phyloP scores from a whole-genome alignment of 2,888 invertebrate species.

The Platerodrilus igneus region DNA sequence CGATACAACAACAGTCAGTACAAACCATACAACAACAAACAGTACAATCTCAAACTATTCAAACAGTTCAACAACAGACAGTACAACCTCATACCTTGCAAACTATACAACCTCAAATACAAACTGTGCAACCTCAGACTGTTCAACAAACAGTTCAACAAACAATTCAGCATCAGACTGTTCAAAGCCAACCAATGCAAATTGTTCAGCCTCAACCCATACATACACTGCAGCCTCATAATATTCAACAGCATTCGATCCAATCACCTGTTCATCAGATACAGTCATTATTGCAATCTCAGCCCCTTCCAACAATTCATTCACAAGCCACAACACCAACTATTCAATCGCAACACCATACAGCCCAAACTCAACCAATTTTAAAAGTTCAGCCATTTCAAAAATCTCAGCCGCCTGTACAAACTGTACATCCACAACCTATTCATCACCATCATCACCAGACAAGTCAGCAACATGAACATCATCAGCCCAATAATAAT shows the following conservation, averaged over 20 bases:
- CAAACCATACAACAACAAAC: slow-evolving; percentile 48
- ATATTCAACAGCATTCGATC: slow-evolving; percentile 28
- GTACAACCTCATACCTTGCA: slow-evolving; percentile 43
- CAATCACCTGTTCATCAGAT: slow-evolving; percentile 25
- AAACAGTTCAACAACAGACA: slow-evolving; percentile 47
- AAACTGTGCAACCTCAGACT: slow-evolving; percentile 33
- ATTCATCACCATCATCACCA: slow-evolving; percentile 36
- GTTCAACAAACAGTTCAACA: slow-evolving; percentile 40
- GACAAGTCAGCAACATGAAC: slow-evolving; percentile 21
- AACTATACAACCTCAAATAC: slow-evolving; percentile 40
- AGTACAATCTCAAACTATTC: slow-evolving; percentile 47
- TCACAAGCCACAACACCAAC: slow-evolving; percentile 33
- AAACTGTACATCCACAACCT: slow-evolving; percentile 44
- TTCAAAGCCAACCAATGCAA: slow-evolving; percentile 44
- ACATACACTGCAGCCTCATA: slow-evolving; percentile 30
- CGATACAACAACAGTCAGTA: slow-evolving; percentile 47
- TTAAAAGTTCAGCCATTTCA: slow-evolving; percentile 43
- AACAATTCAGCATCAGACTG: slow-evolving; percentile 43
- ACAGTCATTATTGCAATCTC: slow-evolving; percentile 24
- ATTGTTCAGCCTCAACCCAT: slow-evolving; percentile 45
- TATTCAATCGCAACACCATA: slow-evolving; percentile 30
- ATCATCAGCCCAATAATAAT: slow-evolving; percentile 29
- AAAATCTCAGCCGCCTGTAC: slow-evolving; percentile 44
- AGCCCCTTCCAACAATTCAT: slow-evolving; percentile 27
- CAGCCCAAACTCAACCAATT: slow-evolving; percentile 30